Evolutionary conservation across 1,140 invertebrate species (phyloP).

Genomic region (Drosophila parvula): DNA sequence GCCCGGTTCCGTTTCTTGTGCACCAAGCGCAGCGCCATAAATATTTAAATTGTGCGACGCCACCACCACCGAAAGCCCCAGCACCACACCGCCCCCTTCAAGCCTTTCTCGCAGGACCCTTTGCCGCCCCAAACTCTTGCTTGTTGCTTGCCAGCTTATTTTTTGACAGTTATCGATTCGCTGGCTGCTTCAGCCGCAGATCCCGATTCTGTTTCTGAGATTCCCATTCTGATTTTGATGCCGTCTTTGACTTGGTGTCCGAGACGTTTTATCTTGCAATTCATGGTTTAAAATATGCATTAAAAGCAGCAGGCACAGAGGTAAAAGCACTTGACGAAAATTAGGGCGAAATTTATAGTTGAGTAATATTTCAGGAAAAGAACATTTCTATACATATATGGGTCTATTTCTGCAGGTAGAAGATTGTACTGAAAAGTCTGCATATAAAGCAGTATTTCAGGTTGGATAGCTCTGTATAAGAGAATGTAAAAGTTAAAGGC

Average conservation of each 20-base stretch:
- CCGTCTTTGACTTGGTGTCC: constrained; percentile 26
- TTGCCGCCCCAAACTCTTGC: constrained; percentile 15
- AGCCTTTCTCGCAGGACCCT: not conserved
- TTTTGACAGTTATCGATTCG: constrained; percentile 81
- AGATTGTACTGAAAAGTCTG: no score
- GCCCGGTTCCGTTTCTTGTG: constrained; percentile 54
- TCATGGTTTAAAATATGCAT: constrained; percentile 77
- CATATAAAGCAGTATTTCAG: no score
- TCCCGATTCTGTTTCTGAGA: constrained; percentile 19
- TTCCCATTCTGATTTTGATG: not conserved
- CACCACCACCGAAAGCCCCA: constrained; percentile 26
- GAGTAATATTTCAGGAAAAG: no score
- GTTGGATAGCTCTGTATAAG: no score
- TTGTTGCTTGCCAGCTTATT: constrained; percentile 76
- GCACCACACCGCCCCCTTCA: not conserved
- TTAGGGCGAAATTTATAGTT: no score
- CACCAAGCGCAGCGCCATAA: constrained; percentile 67
- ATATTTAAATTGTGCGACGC: constrained; percentile 76
- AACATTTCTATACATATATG: no score
- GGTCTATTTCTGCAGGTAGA: no score
- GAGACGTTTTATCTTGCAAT: constrained; percentile 71
- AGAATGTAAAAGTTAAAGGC: no score
- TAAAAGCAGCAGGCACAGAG: constrained; percentile 7
- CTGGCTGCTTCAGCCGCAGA: constrained; percentile 34
- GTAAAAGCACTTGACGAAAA: not conserved